phyloP scores from a whole-genome alignment of 2,888 invertebrate genomes.

The Halictus ligatus region DNA sequence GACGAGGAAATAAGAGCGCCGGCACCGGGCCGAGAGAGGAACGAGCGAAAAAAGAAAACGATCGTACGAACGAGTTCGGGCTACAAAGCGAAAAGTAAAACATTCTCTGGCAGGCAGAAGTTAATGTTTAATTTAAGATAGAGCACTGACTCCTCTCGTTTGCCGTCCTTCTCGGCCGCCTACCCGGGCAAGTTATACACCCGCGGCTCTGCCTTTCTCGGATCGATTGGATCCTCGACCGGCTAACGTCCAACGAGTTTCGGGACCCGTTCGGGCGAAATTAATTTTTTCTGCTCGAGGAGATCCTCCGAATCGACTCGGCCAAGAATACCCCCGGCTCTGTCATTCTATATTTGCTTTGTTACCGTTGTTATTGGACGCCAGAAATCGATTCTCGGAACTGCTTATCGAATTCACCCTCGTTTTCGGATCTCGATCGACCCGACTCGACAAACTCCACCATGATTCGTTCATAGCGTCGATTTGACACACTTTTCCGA shows the following conservation, averaged over 20 bases:
- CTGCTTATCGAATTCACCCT: not conserved
- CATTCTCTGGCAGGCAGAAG: conserved; percentile 73
- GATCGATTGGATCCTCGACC: conserved; percentile 36
- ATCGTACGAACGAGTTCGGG: conserved; percentile 32
- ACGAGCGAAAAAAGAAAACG: conserved; percentile 26
- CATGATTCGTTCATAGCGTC: not conserved
- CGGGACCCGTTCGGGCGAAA: conserved; percentile 3
- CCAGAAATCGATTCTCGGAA: not conserved
- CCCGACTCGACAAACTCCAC: not conserved
- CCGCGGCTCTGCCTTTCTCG: conserved; percentile 47
- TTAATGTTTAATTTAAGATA: conserved; percentile 82
- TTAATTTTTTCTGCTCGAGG: conserved; percentile 22
- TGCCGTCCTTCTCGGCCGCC: conserved; percentile 57
- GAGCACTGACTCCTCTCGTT: conserved; percentile 64
- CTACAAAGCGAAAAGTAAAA: conserved; percentile 79
- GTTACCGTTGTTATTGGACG: not conserved
- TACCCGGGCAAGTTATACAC: conserved; percentile 36
- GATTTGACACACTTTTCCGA: no score
- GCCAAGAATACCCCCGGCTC: not conserved
- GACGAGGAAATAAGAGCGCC: conserved; percentile 62
- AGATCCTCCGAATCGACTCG: not conserved
- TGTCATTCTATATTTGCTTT: not conserved
- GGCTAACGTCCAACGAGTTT: conserved; percentile 20
- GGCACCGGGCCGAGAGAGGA: not conserved
- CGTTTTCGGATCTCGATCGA: not conserved